Percentiles rank a stretch among this genome's conserved stretches.
phyloP scores from a whole-genome alignment of 1,140 invertebrate genomes.

The Littorina saxatilis region DNA sequence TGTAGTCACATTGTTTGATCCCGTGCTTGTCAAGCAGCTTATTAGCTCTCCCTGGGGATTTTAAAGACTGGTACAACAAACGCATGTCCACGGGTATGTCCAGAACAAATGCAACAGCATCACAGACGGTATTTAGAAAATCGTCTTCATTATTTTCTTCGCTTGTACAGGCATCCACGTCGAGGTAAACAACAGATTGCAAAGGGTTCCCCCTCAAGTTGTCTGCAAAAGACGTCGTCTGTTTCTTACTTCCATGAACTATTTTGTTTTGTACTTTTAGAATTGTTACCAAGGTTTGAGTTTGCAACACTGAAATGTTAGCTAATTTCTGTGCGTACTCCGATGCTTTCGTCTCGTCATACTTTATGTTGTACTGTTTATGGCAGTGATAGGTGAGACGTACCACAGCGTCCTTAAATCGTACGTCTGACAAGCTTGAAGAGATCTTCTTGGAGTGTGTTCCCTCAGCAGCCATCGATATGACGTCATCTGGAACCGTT shows the following conservation, averaged over 20 bases:
- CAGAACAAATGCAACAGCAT: background rate
- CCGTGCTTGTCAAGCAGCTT: too few species aligned
- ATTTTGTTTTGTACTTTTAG: background rate
- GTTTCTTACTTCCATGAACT: constrained; percentile 12
- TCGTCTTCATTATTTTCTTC: background rate
- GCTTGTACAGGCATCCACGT: background rate
- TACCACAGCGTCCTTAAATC: constrained; percentile 43
- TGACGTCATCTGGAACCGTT: constrained; percentile 39
- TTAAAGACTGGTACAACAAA: too few species aligned
- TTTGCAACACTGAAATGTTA: constrained; percentile 19
- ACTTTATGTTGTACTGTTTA: background rate
- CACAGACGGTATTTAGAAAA: background rate
- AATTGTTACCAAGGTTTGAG: background rate
- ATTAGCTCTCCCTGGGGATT: too few species aligned
- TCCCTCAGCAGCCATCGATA: background rate
- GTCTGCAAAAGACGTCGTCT: constrained; percentile 1
- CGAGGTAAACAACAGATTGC: background rate
- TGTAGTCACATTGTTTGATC: too few species aligned
- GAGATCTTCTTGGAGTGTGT: constrained; percentile 12
- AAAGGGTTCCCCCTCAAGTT: background rate
- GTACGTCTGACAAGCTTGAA: constrained; percentile 13
- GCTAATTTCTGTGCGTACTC: constrained; percentile 6
- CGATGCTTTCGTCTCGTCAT: background rate
- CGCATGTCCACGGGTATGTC: background rate
- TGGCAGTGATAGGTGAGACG: constrained; percentile 38